Evolutionary conservation across 2,113 vertebrate genomes (phyloP).

Genomic region (Siniperca knerii): DNA sequence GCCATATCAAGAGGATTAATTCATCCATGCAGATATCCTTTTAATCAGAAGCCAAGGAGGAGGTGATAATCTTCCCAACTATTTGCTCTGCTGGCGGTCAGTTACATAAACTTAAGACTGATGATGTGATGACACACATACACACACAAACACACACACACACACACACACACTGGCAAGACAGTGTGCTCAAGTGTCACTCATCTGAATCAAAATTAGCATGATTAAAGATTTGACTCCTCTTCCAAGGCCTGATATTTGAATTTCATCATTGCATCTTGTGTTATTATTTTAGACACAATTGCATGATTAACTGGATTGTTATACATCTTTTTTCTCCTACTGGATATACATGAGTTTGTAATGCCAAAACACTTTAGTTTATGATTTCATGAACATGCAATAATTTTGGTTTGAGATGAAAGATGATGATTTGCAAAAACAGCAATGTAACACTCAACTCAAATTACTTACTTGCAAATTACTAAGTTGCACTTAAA

Average conservation of each 20-base stretch:
- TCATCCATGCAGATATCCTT: conserved; percentile 7
- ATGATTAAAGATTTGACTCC: conserved; percentile 16
- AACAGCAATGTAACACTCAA: background rate
- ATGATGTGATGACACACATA: conserved; percentile 65
- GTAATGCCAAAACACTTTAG: background rate
- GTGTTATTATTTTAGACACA: background rate
- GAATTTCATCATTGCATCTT: no score
- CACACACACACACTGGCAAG: conserved; percentile 36
- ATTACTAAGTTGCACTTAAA: background rate
- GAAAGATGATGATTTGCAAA: background rate
- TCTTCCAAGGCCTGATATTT: conserved; percentile 37
- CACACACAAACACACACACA: conserved; percentile 17
- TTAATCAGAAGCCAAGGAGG: conserved; percentile 39
- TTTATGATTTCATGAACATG: background rate
- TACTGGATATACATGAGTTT: background rate
- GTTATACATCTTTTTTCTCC: background rate
- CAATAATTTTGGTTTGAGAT: background rate
- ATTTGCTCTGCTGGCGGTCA: conserved; percentile 38
- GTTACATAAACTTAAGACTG: conserved; percentile 44
- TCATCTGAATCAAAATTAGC: conserved; percentile 32
- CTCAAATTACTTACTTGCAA: background rate
- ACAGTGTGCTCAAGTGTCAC: conserved; percentile 29
- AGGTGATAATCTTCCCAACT: conserved; percentile 27
- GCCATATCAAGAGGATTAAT: background rate
- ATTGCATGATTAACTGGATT: background rate